Conservation (phyloP, 2,113 vertebrate species). For the Oceanodroma tethys region DNA sequence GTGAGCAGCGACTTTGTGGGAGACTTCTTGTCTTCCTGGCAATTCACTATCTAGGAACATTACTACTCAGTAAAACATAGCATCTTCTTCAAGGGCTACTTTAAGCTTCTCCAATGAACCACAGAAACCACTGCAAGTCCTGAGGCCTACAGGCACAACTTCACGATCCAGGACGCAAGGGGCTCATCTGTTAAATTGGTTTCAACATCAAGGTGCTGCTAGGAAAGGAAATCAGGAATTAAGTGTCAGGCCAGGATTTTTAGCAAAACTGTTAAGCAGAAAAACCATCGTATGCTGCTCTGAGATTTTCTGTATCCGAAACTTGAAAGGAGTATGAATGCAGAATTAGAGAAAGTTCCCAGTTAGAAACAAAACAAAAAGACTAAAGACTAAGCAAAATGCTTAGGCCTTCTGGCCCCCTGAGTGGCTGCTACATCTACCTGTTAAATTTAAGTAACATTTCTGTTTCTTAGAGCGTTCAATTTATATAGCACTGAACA, state of each 20-base stretch:
- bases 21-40: background rate
- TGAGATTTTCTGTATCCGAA: background rate
- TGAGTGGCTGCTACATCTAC: background rate
- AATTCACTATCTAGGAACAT: background rate
- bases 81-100: background rate
- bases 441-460: background rate
- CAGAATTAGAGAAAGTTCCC: background rate
- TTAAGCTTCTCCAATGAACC: background rate
- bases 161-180: background rate
- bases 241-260: background rate
- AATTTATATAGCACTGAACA: background rate
- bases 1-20: background rate
- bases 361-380: background rate
- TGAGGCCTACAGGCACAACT: background rate
- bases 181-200: background rate
- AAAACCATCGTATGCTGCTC: background rate
- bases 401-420: background rate
- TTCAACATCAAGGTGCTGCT: background rate
- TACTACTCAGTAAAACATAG: background rate
- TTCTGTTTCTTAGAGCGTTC: background rate
- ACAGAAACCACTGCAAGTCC: background rate
- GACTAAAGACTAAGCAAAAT: background rate
- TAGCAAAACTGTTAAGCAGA: background rate
- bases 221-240: background rate
- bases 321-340: background rate